Conservation (phyloP, 1,140 invertebrate genomes). For the Orussus abietinus region DNA sequence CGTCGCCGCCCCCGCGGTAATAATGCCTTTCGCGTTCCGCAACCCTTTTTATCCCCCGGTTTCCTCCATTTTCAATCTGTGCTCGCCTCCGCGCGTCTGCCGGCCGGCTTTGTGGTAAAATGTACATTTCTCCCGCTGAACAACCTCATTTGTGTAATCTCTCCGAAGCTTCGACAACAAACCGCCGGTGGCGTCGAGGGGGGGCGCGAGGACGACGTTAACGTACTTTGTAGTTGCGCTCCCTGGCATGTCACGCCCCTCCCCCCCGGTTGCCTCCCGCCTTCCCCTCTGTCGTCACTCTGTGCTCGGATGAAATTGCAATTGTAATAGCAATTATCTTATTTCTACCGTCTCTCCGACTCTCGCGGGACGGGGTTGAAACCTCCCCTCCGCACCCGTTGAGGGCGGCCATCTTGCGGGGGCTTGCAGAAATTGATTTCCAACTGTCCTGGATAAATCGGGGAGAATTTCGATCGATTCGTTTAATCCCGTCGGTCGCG, state of each 20-base stretch:
- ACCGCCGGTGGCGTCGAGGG: slow-evolving; percentile 22
- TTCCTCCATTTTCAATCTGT: slow-evolving; percentile 23
- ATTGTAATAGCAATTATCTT: slow-evolving; percentile 44
- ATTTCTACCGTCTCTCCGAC: slow-evolving; percentile 28
- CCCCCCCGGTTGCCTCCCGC: no score
- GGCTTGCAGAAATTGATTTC: no score
- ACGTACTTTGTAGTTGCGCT: slow-evolving; percentile 33
- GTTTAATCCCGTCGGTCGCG: no score
- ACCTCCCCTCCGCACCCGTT: no score
- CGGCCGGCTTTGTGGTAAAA: slow-evolving; percentile 26
- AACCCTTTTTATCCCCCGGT: slow-evolving; percentile 2
- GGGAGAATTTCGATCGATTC: no score
- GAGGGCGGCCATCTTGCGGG: no score
- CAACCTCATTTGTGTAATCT: slow-evolving; percentile 41
- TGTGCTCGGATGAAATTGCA: slow-evolving; percentile 32
- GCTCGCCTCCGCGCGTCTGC: slow-evolving; percentile 15
- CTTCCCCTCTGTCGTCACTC: slow-evolving; percentile 4
- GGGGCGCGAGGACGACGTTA: slow-evolving; percentile 32
- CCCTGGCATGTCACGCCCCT: slow-evolving; percentile 16
- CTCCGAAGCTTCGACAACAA: slow-evolving; percentile 36
- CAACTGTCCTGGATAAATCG: no score
- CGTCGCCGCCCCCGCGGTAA: slow-evolving; percentile 1
- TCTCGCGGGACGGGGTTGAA: no score
- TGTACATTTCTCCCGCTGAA: slow-evolving; percentile 30
- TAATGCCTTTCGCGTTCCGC: slow-evolving; percentile 20